Conservation (phyloP, 2,797 vertebrate species). For the Lutjanus argentimaculatus region DNA sequence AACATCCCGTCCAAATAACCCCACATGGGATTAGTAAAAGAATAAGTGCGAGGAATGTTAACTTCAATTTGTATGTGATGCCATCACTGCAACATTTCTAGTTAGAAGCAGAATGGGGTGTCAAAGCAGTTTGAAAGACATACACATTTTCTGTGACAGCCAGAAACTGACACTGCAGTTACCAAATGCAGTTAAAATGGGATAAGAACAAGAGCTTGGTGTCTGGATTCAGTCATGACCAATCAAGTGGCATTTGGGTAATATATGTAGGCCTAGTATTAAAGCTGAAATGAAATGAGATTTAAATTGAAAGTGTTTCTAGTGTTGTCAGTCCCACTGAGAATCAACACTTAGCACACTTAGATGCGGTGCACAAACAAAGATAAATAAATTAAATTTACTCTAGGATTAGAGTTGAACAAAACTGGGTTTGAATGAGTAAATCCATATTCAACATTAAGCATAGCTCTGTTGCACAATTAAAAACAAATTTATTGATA, state of each 20-base stretch:
- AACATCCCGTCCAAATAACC: conserved; percentile 8
- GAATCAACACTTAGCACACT: not conserved
- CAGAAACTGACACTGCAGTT: not conserved
- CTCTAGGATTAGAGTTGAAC: too few species aligned
- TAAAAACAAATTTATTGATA: too few species aligned
- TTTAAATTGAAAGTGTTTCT: not conserved
- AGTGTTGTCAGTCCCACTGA: not conserved
- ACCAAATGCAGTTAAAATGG: not conserved
- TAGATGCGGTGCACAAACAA: too few species aligned
- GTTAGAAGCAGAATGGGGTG: not conserved
- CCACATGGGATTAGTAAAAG: conserved; percentile 24
- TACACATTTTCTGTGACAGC: conserved; percentile 6
- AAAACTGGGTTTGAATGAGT: too few species aligned
- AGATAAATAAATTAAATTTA: too few species aligned
- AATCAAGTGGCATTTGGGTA: not conserved
- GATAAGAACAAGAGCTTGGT: not conserved
- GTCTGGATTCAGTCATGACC: not conserved
- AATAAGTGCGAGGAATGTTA: conserved; percentile 18
- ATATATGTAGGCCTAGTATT: not conserved
- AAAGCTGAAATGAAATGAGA: not conserved
- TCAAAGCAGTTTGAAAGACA: conserved; percentile 4
- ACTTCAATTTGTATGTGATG: conserved; percentile 28
- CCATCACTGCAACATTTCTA: not conserved
- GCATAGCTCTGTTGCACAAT: too few species aligned
- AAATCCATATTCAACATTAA: too few species aligned